Conservation (phyloP, 2,888 invertebrate species). For the Hydroisotoma schaefferi region DNA sequence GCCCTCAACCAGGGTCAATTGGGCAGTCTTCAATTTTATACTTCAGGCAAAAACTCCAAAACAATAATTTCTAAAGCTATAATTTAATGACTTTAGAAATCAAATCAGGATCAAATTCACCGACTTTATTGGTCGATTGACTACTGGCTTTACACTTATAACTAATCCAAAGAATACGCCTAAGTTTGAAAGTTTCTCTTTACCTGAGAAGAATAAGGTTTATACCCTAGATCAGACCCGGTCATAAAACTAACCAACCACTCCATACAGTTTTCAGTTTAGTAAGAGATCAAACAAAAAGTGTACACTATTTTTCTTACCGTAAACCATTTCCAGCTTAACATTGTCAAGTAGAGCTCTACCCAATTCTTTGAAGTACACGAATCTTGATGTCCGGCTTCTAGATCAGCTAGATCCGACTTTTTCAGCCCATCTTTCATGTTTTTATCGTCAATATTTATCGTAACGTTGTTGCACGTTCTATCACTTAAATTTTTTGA, state of each 20-base stretch:
- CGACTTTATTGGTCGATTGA: not conserved
- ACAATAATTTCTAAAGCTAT: not conserved
- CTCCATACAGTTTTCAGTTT: no score
- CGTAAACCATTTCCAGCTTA: constrained; percentile 47
- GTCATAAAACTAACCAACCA: no score
- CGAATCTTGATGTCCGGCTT: constrained; percentile 21
- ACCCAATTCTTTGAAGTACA: constrained; percentile 32
- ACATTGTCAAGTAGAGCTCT: constrained; percentile 30
- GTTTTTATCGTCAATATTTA: constrained; percentile 21
- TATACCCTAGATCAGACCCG: no score
- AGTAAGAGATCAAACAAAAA: not conserved
- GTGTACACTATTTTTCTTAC: no score
- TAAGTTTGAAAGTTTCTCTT: no score
- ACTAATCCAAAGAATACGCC: no score
- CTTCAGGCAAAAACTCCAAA: constrained; percentile 1
- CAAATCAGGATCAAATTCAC: not conserved
- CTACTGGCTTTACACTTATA: not conserved
- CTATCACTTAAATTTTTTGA: constrained; percentile 30
- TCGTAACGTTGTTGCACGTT: constrained; percentile 6
- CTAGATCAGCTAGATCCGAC: constrained; percentile 24
- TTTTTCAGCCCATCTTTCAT: constrained; percentile 17
- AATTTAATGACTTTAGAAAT: not conserved
- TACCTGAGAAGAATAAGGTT: no score
- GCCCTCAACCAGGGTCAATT: not conserved
- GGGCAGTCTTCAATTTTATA: no score